Percentiles rank a stretch among this genome's conserved stretches.
Evolutionary conservation across 2,797 vertebrate species (phyloP).

Genomic region (Lateolabrax maculatus): DNA sequence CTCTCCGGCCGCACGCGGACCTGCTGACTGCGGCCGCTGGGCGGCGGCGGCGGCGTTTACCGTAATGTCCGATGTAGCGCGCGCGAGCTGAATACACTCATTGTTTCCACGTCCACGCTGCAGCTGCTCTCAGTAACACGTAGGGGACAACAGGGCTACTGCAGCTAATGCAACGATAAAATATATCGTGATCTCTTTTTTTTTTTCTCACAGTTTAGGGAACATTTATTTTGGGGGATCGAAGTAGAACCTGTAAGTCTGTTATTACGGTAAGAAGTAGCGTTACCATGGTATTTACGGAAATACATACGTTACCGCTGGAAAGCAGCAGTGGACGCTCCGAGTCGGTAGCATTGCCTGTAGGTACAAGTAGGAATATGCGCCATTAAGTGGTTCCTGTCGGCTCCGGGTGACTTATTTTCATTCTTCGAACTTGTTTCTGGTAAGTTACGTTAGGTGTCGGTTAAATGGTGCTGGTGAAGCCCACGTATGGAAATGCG

Average conservation of each 20-base stretch:
- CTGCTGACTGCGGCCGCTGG: conserved; percentile 13
- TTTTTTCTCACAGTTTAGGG: fast-evolving
- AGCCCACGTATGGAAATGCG: not conserved
- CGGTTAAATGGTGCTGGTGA: not conserved
- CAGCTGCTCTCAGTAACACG: not conserved
- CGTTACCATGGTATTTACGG: conserved; percentile 81
- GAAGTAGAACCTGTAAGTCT: fast-evolving
- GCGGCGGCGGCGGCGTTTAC: conserved; percentile 66
- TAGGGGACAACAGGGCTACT: not conserved
- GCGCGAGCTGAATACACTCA: fast-evolving
- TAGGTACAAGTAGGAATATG: not conserved
- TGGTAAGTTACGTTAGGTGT: conserved; percentile 47
- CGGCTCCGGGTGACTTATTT: not conserved
- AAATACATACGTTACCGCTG: conserved; percentile 69
- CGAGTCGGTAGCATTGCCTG: conserved; percentile 4
- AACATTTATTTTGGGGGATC: not conserved
- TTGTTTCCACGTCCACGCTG: not conserved
- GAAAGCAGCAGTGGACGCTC: conserved; percentile 25
- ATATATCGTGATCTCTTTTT: fast-evolving
- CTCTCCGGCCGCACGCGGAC: not conserved
- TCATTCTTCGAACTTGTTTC: not conserved
- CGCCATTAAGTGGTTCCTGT: not conserved
- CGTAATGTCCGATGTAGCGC: conserved; percentile 54
- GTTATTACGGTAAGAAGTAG: conserved; percentile 63
- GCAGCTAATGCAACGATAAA: not conserved